Conservation (phyloP, 1,140 invertebrate species). For the Bombus balteatus region DNA sequence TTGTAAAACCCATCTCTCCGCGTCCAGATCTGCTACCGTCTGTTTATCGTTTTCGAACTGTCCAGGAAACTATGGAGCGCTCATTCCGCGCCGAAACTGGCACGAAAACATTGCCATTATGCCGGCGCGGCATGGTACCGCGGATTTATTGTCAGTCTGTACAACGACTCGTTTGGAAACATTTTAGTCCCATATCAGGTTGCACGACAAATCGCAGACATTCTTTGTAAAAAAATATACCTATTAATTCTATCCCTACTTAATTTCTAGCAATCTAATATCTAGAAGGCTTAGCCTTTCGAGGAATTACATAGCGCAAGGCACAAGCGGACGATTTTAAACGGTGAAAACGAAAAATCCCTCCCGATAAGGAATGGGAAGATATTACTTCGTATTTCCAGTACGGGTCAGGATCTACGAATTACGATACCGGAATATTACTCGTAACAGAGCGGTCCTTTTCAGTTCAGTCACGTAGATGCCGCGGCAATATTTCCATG, state of each 20-base stretch:
- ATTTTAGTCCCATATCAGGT: too few relatives aligned
- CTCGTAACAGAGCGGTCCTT: not conserved
- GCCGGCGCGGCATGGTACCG: not conserved
- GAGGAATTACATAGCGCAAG: too few relatives aligned
- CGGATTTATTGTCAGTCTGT: slow-evolving; percentile 64
- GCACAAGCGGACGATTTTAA: not conserved
- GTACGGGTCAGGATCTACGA: not conserved
- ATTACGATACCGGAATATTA: slow-evolving; percentile 21
- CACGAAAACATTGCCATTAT: slow-evolving; percentile 56
- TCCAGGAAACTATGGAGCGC: slow-evolving; percentile 37
- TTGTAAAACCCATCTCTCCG: slow-evolving; percentile 49
- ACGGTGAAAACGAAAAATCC: not conserved
- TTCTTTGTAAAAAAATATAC: too few relatives aligned
- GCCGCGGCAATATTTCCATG: slow-evolving; percentile 13
- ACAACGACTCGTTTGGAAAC: slow-evolving; percentile 69
- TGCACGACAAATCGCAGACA: too few relatives aligned
- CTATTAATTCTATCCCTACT: not conserved
- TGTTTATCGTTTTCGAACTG: slow-evolving; percentile 42
- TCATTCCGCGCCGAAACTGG: slow-evolving; percentile 24
- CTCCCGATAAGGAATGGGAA: not conserved
- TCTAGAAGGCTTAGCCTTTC: too few relatives aligned
- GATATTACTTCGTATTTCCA: slow-evolving; percentile 14
- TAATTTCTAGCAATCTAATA: not conserved
- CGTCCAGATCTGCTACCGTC: not conserved
- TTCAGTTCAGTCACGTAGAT: slow-evolving; percentile 21